Conservation (phyloP, 92 coral and sea anemone species). For the Plumapathes pennacea region DNA sequence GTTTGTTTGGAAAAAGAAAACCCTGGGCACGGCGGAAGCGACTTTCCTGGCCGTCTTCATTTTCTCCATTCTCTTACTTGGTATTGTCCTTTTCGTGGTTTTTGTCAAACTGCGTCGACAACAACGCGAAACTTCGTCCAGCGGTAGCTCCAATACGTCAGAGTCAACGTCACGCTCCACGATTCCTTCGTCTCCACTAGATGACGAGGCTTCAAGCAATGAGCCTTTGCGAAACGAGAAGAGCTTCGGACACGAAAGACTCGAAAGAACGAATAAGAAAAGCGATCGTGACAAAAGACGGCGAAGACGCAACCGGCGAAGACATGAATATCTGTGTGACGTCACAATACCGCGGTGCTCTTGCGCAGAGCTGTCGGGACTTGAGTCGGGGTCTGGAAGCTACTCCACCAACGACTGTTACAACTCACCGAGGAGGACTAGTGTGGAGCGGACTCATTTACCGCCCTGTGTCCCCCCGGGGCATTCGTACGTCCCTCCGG, state of each 20-base stretch:
- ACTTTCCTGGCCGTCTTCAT: constrained; percentile 83
- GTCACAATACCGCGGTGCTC: constrained; percentile 70
- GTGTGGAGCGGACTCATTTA: constrained; percentile 30
- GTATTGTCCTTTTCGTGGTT: constrained; percentile 66
- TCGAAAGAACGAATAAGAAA: constrained; percentile 43
- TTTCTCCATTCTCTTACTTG: constrained; percentile 70
- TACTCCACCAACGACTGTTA: constrained; percentile 59
- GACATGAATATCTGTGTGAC: constrained; percentile 50
- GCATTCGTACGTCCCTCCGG: too few relatives aligned
- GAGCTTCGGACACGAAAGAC: too few relatives aligned
- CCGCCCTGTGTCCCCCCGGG: constrained; percentile 25
- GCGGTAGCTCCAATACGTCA: constrained; percentile 92
- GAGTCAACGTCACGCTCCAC: constrained; percentile 84
- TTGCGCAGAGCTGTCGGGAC: constrained; percentile 71
- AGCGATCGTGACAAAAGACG: too few relatives aligned
- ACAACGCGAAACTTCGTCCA: constrained; percentile 45
- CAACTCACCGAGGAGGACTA: constrained; percentile 65
- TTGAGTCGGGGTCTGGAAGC: constrained; percentile 64
- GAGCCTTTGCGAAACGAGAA: too few relatives aligned
- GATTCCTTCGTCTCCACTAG: constrained; percentile 74
- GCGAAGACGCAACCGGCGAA: constrained; percentile 15
- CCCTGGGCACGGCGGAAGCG: constrained; percentile 64
- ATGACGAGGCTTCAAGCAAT: constrained; percentile 62
- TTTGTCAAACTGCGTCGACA: constrained; percentile 83
- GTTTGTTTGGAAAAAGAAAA: constrained; percentile 5